Conservation (phyloP, 2,113 vertebrate genomes). For the Atlantisia rogersi region DNA sequence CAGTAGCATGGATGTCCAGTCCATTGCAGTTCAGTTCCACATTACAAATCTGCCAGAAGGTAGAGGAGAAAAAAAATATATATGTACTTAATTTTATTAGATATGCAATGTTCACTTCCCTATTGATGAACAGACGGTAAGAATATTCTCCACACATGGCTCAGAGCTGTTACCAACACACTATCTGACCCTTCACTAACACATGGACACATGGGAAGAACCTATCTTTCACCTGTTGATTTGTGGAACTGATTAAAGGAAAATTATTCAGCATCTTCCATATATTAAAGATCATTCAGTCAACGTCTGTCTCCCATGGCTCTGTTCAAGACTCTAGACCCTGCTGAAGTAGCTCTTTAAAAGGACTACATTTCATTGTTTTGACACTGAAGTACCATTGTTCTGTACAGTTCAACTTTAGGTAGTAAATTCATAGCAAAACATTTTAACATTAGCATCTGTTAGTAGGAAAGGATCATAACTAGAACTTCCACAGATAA, state of each 20-base stretch:
- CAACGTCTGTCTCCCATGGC: not conserved
- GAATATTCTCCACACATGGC: not conserved
- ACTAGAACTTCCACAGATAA: not conserved
- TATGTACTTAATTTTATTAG: not conserved
- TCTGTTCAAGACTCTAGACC: not conserved
- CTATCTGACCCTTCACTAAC: not conserved
- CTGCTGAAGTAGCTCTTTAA: not conserved
- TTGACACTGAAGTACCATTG: not conserved
- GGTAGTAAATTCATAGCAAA: not conserved
- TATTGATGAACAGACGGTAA: not conserved
- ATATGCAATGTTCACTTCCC: not conserved
- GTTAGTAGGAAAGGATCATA: not conserved
- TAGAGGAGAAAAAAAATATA: not conserved
- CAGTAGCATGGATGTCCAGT: not conserved
- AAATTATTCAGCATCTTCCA: not conserved
- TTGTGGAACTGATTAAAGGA: not conserved
- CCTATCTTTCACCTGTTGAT: not conserved
- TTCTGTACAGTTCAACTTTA: not conserved
- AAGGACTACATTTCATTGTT: not conserved
- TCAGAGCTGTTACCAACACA: not conserved
- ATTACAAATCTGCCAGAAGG: not conserved
- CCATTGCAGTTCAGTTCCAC: not conserved
- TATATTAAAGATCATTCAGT: not conserved
- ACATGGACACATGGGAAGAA: not conserved
- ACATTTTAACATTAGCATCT: not conserved